Evolutionary conservation across 1,140 invertebrate species (phyloP).

Genomic region (Steinernema khuongi): DNA sequence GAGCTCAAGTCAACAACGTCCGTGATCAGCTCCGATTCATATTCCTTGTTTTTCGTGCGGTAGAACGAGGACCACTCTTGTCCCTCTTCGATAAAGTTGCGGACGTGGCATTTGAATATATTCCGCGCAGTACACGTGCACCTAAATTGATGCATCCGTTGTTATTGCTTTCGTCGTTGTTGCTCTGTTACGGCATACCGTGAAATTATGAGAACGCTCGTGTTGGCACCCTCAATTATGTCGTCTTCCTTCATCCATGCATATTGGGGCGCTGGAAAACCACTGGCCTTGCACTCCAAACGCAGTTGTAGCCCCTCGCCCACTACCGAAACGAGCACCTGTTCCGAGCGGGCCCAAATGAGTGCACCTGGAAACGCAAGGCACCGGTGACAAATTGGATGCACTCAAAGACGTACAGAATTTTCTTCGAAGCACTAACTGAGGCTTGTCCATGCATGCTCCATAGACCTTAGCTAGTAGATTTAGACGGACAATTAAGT

Average conservation of each 20-base stretch:
- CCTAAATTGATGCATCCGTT: constrained; percentile 27
- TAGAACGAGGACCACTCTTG: constrained; percentile 52
- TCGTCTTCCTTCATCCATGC: constrained; percentile 48
- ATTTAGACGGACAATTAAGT: constrained; percentile 30
- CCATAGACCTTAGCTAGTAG: constrained; percentile 23
- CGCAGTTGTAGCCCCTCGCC: constrained; percentile 33
- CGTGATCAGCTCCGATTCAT: constrained; percentile 44
- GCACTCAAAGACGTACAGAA: constrained; percentile 42
- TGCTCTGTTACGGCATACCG: constrained; percentile 28
- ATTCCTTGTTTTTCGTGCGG: constrained; percentile 42
- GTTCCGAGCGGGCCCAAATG: constrained; percentile 48
- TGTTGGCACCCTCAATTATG: constrained; percentile 32
- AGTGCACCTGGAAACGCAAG: constrained; percentile 39
- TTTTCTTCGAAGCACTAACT: constrained; percentile 50
- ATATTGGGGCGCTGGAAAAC: constrained; percentile 51
- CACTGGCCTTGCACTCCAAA: constrained; percentile 54
- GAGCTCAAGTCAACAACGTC: constrained; percentile 43
- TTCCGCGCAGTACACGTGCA: constrained; percentile 54
- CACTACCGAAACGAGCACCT: constrained; percentile 41
- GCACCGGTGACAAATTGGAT: neutral
- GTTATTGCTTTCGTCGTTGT: constrained; percentile 12
- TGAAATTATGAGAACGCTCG: constrained; percentile 34
- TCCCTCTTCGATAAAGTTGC: constrained; percentile 48
- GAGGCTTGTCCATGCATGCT: constrained; percentile 43
- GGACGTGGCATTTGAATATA: constrained; percentile 48